A percentile compares a stretch with the other conserved stretches of the same genome.
Conservation (phyloP, 92 coral and sea anemone genomes). For the Paragorgia papillata region DNA sequence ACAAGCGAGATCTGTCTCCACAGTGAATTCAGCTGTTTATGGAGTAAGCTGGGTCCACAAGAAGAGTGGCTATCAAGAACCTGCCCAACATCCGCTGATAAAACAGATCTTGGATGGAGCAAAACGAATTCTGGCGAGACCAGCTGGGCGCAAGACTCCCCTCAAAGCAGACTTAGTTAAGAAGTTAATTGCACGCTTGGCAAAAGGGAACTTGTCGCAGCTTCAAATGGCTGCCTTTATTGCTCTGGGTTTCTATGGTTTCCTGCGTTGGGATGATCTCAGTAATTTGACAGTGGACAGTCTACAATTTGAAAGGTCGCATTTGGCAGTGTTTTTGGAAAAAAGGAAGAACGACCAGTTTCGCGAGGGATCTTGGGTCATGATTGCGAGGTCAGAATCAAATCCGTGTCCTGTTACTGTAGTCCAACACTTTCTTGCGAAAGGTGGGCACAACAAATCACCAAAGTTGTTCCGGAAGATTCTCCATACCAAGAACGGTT, state of each 20-base stretch:
- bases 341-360: conserved; percentile 54
- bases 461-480: conserved; percentile 27
- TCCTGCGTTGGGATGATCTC: no score
- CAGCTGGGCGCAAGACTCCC: conserved; percentile 13
- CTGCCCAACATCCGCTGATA: conserved; percentile 4
- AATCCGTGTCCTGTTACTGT: conserved; percentile 49
- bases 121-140: conserved; percentile 23
- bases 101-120: conserved; percentile 14
- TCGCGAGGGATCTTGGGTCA: conserved; percentile 39
- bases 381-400: conserved; percentile 35
- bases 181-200: conserved; percentile 6
- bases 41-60: conserved; percentile 42
- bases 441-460: conserved; percentile 1
- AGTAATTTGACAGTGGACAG: conserved; percentile 30
- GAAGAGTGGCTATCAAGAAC: conserved; percentile 39
- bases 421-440: conserved; percentile 43
- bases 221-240: conserved; percentile 41
- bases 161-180: conserved; percentile 6
- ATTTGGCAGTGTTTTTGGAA: conserved; percentile 42
- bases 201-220: background rate
- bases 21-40: conserved; percentile 41
- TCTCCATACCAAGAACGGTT: conserved; percentile 16
- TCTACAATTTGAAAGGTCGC: conserved; percentile 31
- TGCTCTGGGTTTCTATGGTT: no score
- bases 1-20: conserved; percentile 34